A percentile compares a stretch with the other conserved stretches of the same genome.
phyloP scores from a whole-genome alignment of 2,888 invertebrate species.

The Drosophila lutescens region DNA sequence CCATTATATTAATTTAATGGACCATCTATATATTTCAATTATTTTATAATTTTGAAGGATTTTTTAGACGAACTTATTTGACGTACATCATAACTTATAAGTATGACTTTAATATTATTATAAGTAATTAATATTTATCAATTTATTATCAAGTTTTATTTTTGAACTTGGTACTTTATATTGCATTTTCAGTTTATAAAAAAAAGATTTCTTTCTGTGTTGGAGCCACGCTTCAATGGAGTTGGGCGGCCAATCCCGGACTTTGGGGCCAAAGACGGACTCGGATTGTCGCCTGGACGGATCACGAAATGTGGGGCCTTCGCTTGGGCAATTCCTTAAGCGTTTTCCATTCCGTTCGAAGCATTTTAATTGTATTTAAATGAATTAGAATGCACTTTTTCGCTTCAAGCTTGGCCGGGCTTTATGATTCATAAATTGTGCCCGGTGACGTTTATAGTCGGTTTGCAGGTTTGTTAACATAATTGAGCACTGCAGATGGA shows the following conservation, averaged over 20 bases:
- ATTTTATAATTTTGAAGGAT: too few species aligned
- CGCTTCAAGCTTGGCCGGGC: conserved; percentile 13
- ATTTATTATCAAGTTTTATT: too few species aligned
- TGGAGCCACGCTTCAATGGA: conserved; percentile 18
- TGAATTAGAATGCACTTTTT: conserved; percentile 67
- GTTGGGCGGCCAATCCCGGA: conserved; percentile 24
- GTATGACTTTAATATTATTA: too few species aligned
- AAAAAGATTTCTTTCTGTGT: conserved; percentile 7
- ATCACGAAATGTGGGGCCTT: conserved; percentile 27
- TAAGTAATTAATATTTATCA: too few species aligned
- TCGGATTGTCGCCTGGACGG: conserved; percentile 23
- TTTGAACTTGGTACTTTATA: too few species aligned
- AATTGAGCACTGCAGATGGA: conserved; percentile 32
- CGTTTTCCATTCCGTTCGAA: conserved; percentile 10
- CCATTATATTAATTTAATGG: too few species aligned
- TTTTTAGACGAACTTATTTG: too few species aligned
- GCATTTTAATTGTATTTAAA: conserved; percentile 62
- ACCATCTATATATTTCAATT: too few species aligned
- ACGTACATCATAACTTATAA: too few species aligned
- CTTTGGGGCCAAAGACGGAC: conserved; percentile 15
- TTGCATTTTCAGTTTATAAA: background rate
- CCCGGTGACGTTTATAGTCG: conserved; percentile 41
- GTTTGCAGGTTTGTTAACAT: conserved; percentile 21
- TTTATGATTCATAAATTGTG: conserved; percentile 61
- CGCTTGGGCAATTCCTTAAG: conserved; percentile 27